Conservation (phyloP, 2,888 invertebrate species). For the Cheiracanthium punctorium region DNA sequence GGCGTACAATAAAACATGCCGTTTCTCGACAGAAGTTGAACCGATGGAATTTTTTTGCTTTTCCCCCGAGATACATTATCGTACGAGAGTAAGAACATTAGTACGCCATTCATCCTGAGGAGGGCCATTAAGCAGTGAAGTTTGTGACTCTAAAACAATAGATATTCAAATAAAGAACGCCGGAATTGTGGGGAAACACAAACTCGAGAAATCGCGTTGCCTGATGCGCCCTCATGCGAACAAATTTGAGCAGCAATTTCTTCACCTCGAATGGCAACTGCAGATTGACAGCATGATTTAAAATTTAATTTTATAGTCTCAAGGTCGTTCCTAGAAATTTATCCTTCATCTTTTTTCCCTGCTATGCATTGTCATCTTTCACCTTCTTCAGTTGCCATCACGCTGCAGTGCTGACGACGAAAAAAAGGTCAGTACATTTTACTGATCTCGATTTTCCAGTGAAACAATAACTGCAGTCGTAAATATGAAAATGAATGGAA, state of each 20-base stretch:
- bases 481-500: background rate
- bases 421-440: background rate
- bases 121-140: conserved; percentile 11
- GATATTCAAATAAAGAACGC: background rate
- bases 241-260: background rate
- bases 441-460: background rate
- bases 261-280: background rate
- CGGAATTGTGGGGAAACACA: conserved; percentile 36
- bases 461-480: background rate
- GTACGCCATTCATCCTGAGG: conserved; percentile 39
- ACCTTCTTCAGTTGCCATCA: background rate
- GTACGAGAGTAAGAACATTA: conserved; percentile 30
- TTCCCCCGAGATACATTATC: conserved; percentile 31
- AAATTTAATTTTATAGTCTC: background rate
- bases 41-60: conserved; percentile 36
- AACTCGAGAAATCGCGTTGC: conserved; percentile 1
- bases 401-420: background rate
- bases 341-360: background rate
- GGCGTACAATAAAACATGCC: conserved; percentile 36
- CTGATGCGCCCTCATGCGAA: conserved; percentile 31
- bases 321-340: background rate
- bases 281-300: background rate
- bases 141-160: conserved; percentile 58
- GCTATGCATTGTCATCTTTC: no score
- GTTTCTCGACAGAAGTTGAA: conserved; percentile 41